Evolutionary conservation across 1,140 invertebrate genomes (phyloP).

Genomic region (Aphelinus atriplicis): DNA sequence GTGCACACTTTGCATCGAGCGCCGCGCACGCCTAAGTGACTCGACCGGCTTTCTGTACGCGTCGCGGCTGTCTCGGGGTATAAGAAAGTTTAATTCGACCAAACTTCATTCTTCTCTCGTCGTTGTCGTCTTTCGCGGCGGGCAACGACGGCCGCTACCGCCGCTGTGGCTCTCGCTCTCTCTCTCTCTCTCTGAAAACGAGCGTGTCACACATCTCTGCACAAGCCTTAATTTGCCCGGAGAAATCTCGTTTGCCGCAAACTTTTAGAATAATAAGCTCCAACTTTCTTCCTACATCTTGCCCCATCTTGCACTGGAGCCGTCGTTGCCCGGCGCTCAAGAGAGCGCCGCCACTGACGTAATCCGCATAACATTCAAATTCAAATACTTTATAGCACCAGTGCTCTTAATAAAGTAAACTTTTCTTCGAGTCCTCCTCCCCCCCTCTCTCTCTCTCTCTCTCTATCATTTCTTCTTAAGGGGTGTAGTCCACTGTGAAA

Average conservation of each 20-base stretch:
- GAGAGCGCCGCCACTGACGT: background rate
- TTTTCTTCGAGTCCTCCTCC: background rate
- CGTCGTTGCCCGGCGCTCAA: background rate
- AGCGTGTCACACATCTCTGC: constrained; percentile 36
- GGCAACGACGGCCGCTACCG: background rate
- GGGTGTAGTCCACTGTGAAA: no score
- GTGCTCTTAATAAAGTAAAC: constrained; percentile 35
- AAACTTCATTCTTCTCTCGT: constrained; percentile 40
- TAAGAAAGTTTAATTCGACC: constrained; percentile 35
- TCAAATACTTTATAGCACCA: constrained; percentile 26
- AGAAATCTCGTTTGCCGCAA: constrained; percentile 39
- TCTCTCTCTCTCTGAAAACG: constrained; percentile 23
- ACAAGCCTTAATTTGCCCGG: constrained; percentile 35
- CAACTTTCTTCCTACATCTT: constrained; percentile 13
- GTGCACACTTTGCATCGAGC: constrained; percentile 17
- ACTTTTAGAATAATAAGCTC: constrained; percentile 40
- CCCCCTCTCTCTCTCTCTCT: no score
- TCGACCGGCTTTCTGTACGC: constrained; percentile 18
- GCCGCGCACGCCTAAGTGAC: constrained; percentile 2
- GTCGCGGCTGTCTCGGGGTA: background rate
- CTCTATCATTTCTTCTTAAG: no score
- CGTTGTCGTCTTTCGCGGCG: constrained; percentile 1
- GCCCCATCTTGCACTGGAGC: no score
- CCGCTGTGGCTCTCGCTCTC: background rate
- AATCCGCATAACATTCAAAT: constrained; percentile 36